Evolutionary conservation across 1,140 invertebrate species (phyloP), one percentile per base, ranked within the genome.

Genomic region (Ceratitis capitata): DNA sequence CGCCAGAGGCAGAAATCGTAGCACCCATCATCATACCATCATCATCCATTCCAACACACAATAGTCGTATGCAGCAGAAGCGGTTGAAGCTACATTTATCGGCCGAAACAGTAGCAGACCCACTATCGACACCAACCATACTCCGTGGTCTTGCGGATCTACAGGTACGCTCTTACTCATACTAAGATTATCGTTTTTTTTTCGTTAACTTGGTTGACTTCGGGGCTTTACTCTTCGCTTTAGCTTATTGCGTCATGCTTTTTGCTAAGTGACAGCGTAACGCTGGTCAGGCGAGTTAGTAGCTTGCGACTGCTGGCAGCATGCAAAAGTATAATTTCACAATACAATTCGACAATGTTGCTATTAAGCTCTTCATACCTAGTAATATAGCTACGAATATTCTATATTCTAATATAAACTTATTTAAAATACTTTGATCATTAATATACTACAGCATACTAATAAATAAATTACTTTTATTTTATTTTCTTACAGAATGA

Each of bases 211-310:
- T 14, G 61, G n/a, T 32, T 69, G 32, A 69, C 32, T 69, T 39
- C 29, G 16, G 61, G 32, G 12, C 45, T 78, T 78, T 78, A 35
- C 23, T 23, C 19, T 45, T 78, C n/a, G 69, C 39, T 6, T 16
- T 47, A 23, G 26, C 12, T n/a, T 19, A 78, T 78, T 78, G 69
- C 69, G 16, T 78, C 69, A 78, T 78, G 39, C 64, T 74, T 74
- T 42, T 64, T n/a, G 35, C 69, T 32, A 45, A 78, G 39, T n/a
- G 7, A 26, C 0, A 3, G 69, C 26, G 39, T 45, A 2, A 23
- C 9, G 9, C 23, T 45, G 39, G 42, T 47, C 35, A 45, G 10
- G 9, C 45, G 39, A 9, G 39, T 45, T 45, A 42, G 64, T 74
- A 74, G 35, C 64, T 42, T n/a, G 35, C 64, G 35, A 39, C 32